Evolutionary conservation across 2,113 vertebrate species (phyloP).

Genomic region (Rhabdomys dilectus): DNA sequence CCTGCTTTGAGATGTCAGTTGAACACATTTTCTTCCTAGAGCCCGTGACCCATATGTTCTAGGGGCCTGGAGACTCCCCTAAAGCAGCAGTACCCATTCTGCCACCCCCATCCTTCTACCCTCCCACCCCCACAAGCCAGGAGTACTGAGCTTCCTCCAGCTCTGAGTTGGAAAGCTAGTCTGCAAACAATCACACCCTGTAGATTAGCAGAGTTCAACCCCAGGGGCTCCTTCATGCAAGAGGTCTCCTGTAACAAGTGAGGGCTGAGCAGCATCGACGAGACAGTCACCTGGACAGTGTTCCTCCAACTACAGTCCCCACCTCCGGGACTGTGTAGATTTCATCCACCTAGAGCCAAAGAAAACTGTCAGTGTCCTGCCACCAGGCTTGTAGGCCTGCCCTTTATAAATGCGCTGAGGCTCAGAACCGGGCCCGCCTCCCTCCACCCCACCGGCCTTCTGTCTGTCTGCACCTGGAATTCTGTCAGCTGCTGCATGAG

Average conservation of each 20-base stretch:
- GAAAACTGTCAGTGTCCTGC: constrained; percentile 69
- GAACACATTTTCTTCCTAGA: constrained; percentile 13
- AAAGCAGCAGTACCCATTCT: neutral
- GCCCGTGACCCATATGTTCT: neutral
- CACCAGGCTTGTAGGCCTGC: neutral
- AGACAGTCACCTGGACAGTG: constrained; percentile 93
- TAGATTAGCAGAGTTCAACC: neutral
- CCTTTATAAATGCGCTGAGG: neutral
- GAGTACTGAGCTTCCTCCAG: neutral
- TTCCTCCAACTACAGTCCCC: constrained; percentile 98
- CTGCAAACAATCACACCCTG: neutral
- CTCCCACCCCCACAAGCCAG: neutral
- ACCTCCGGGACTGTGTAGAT: constrained; percentile 99
- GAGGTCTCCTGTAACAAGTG: neutral
- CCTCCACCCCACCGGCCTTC: neutral
- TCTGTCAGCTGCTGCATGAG: constrained; percentile 98
- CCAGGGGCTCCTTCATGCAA: neutral
- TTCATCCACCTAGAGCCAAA: constrained; percentile 95
- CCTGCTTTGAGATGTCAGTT: neutral
- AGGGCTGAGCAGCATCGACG: neutral
- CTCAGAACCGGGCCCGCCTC: neutral
- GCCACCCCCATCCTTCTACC: too few relatives aligned
- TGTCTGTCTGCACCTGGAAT: constrained; percentile 91
- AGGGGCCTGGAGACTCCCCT: constrained; percentile 1
- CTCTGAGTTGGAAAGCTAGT: neutral